Conservation (phyloP, 2,113 vertebrate genomes). For the Prolemur simus region DNA sequence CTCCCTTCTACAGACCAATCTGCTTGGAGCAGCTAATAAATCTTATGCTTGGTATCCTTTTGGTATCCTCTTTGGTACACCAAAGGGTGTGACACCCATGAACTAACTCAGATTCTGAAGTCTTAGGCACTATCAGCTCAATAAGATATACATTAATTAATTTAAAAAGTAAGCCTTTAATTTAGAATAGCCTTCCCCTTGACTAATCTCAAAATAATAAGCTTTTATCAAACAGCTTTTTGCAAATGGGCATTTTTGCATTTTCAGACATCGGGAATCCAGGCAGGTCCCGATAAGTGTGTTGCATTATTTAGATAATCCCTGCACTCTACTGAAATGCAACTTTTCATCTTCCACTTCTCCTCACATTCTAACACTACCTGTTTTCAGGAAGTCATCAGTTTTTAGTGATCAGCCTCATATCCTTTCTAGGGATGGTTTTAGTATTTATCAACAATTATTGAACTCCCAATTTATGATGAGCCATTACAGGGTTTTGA, state of each 20-base stretch:
- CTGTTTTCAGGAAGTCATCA: not conserved
- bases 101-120: not conserved
- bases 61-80: too few relatives aligned
- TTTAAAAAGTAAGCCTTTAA: not conserved
- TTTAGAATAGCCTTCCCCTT: not conserved
- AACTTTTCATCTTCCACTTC: not conserved
- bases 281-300: not conserved
- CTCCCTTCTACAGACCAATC: not conserved
- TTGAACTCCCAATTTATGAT: not conserved
- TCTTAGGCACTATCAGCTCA: not conserved
- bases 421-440: not conserved
- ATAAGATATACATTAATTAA: not conserved
- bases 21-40: not conserved
- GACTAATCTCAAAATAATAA: not conserved
- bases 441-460: not conserved
- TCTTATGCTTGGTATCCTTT: accelerated
- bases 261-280: not conserved
- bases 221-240: not conserved
- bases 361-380: not conserved
- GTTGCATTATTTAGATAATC: not conserved
- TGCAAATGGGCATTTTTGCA: not conserved
- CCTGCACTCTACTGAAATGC: not conserved
- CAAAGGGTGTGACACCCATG: not conserved
- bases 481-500: not conserved
- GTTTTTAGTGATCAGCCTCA: not conserved